A percentile compares a stretch with the other conserved stretches of the same genome.
Evolutionary conservation across 2,888 invertebrate species (phyloP).

Genomic region (Patella pellucida): DNA sequence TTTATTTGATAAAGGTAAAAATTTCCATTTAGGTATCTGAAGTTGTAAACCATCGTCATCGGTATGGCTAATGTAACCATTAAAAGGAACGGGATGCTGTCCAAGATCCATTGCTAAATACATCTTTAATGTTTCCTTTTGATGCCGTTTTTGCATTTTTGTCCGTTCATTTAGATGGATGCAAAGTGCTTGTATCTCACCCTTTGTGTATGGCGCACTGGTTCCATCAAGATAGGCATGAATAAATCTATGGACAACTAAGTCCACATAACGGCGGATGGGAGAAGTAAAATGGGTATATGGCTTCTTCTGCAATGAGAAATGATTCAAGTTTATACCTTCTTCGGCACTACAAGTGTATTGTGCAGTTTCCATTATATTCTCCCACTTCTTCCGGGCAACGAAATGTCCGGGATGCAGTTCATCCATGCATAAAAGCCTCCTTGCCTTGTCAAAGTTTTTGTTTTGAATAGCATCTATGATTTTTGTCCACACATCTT

Average conservation of each 20-base stretch:
- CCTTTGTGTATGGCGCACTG: conserved; percentile 35
- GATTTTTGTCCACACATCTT: conserved; percentile 35
- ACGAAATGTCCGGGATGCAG: conserved; percentile 39
- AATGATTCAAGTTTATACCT: conserved; percentile 37
- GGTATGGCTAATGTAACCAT: conserved; percentile 37
- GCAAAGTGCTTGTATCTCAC: conserved; percentile 43
- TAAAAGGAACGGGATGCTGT: conserved; percentile 33
- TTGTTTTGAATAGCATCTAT: conserved; percentile 9
- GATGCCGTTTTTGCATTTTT: conserved; percentile 39
- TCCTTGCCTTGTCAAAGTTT: conserved; percentile 22
- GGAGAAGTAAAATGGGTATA: conserved; percentile 51
- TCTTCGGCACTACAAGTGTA: conserved; percentile 36
- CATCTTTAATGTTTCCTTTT: conserved; percentile 39
- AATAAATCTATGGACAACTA: conserved; percentile 43
- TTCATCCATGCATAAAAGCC: conserved; percentile 36
- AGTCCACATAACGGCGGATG: conserved; percentile 45
- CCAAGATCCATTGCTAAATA: conserved; percentile 37
- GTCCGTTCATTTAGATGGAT: conserved; percentile 39
- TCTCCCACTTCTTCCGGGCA: conserved; percentile 38
- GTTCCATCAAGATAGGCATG: conserved; percentile 34
- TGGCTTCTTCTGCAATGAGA: conserved; percentile 37
- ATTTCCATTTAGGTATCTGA: conserved; percentile 37
- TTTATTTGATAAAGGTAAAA: conserved; percentile 30
- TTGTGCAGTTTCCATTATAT: conserved; percentile 38
- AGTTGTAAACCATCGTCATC: conserved; percentile 40